Base-by-base conservation (phyloP, 2,797 vertebrate genomes). In the Thripadectes ignobilis region DNA sequence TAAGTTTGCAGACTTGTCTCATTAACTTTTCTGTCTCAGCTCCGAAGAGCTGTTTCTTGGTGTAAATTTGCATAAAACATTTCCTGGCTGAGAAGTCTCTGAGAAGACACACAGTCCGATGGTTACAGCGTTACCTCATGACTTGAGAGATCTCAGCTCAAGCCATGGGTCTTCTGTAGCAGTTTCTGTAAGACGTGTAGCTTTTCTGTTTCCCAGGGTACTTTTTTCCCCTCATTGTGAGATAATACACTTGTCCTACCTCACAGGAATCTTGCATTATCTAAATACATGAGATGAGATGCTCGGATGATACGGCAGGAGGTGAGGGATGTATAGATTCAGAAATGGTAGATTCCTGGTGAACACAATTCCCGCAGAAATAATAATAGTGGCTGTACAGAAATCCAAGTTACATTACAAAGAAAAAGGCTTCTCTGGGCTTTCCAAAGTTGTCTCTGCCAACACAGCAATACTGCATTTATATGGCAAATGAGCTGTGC, bases 1-100 rank as follows among this genome's bases (percentile, higher is more conserved):
- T 69, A 76, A 51, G 46, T 67, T 80, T 85, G 75, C 75, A 83
- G 72, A 48, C 61, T 74, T 58, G 86, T 79, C 67, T 92, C 92
- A 48, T 78, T 85, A 85, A 54, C 32, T 88, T 32, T 61, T 88
- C 65, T 39, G 62, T 71, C 78, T 88, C 57, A 38, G 46, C 52
- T 89, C 66, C 55, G 76, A 55, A 67, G 57, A 85, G 93, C 81
- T 89, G 38, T 82, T 89, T 71, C 91, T 52, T 75, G 51, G 63
- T 82, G 57, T 55, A 52, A 51, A 75, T 92, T 93, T 93, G 89
- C 87, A 86, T 93, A 61, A 84, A 88, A 48, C 32, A 16, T 81
- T 89, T 89, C 87, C 73, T 92, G 77, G 43, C 14, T 84, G 59
- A 78, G 83, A 85, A 82, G 59, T 29, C 76, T 81, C 76, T 19